Evolutionary conservation across 2,888 invertebrate species (phyloP), one percentile per base, ranked within the genome.

Genomic region (Dysmachus trigonus): DNA sequence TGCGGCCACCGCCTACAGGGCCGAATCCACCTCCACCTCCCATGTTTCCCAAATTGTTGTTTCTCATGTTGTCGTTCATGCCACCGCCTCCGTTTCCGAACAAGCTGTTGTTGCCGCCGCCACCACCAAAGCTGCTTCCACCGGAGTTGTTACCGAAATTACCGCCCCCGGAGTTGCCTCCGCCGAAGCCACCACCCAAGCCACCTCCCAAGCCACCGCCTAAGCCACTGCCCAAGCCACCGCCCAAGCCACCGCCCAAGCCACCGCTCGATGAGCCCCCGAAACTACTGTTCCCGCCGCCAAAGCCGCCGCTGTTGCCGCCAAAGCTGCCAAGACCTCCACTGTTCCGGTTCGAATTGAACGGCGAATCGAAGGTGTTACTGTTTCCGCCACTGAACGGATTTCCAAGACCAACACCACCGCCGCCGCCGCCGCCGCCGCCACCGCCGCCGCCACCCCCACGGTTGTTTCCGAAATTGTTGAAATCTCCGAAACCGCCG

Each of bases 1-100:
- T 90, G 77, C 89, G 89, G 0, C 79, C 74, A 27, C 90, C 89
- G 5, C 90, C 90, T 33, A 90, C 89, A 10, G 90, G 90, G 0
- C 87, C 87, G 76, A 88, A 88, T 53, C 82, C 82, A 31, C 72
- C 72, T 2, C 62, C 62, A 31, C 72, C 38, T 1, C 62, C 62
- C 41, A 72, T 74, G 10, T 47, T 74, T 18, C 62, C 62, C 30
- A 72, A 30, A 30, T 31, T 74, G 41, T 72, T 72, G 18, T 18
- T 47, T 15, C 83, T 38, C 71, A 83, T 73, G 53, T 47, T 74
- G 18, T 85, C 74, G 38, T 41, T 73, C 51, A 85, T 73, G 27
- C 82, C 82, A 13, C 81, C 72, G 41, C 47, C 72, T 3, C 22
- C 33, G 22, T 62, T 87, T 15, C 84, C 81, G 27, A 47, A 72